These are phyloP conservation scores for Himalopsyche japonica DNA, from an alignment of 2,888 invertebrate species.

Conservation along the genomic window DNA sequence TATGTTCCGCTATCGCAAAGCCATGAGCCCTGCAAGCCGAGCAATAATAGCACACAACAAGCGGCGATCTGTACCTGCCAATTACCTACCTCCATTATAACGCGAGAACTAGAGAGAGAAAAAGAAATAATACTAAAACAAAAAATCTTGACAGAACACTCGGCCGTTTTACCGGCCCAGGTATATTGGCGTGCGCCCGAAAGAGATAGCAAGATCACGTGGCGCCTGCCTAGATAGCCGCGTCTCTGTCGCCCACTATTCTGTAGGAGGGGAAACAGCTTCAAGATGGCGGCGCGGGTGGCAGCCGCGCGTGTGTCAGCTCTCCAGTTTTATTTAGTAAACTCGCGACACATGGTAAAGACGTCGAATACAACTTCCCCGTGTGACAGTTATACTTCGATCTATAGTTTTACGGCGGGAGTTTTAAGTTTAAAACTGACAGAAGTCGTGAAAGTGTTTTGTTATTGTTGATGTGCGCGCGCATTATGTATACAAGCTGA, in stretches of 20 bases:
- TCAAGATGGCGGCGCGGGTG: constrained; percentile 27
- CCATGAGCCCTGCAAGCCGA: not conserved
- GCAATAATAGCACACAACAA: constrained; percentile 30
- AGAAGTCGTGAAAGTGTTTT: constrained; percentile 7
- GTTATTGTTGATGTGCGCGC: constrained; percentile 20
- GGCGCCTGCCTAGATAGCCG: constrained; percentile 31
- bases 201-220: constrained; percentile 19
- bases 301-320: constrained; percentile 15
- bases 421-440: not conserved
- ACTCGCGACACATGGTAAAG: constrained; percentile 22
- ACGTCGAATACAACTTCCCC: not conserved
- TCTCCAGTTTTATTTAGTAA: constrained; percentile 32
- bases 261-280: constrained; percentile 20
- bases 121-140: constrained; percentile 26
- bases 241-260: constrained; percentile 18
- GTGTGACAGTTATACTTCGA: constrained; percentile 11
- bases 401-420: not conserved
- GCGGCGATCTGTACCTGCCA: constrained; percentile 35
- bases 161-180: not conserved
- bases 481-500: constrained; percentile 13
- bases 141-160: constrained; percentile 27
- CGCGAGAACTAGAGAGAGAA: constrained; percentile 26
- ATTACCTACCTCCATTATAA: constrained; percentile 32
- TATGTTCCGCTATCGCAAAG: not conserved
- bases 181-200: constrained; percentile 25